A percentile compares a stretch with the other conserved stretches of the same genome.
Conservation (phyloP, 2,797 vertebrate genomes). For the Xiphophorus birchmanni region DNA sequence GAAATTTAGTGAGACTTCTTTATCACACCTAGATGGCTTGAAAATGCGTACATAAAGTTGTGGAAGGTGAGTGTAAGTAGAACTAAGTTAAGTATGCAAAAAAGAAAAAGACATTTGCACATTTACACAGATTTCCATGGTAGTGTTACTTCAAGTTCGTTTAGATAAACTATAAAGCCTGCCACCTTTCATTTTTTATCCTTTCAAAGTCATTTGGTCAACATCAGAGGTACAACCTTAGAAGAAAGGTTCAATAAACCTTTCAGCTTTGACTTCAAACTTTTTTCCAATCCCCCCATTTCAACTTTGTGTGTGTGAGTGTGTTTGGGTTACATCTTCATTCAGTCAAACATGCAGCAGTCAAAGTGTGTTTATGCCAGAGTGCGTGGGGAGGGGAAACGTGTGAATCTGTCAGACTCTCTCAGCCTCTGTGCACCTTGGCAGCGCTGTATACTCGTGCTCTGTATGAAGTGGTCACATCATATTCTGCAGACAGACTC, state of each 20-base stretch:
- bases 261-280: neutral
- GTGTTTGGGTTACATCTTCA: neutral
- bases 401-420: neutral
- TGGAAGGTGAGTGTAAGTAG: neutral
- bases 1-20: neutral
- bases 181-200: neutral
- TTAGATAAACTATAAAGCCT: neutral
- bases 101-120: neutral
- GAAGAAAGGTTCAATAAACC: neutral
- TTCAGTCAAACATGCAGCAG: neutral
- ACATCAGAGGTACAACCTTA: neutral
- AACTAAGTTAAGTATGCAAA: neutral
- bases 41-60: neutral
- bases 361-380: constrained; percentile 5
- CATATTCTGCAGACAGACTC: constrained; percentile 42
- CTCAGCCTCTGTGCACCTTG: neutral
- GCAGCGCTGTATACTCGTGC: constrained; percentile 29
- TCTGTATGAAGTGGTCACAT: constrained; percentile 42
- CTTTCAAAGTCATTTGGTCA: neutral
- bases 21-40: neutral
- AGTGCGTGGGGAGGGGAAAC: constrained; percentile 6
- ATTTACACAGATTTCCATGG: neutral
- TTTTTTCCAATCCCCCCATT: neutral
- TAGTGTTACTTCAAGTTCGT: neutral
- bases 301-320: neutral